Evolutionary conservation across 2,113 vertebrate genomes (phyloP).

Genomic region (Hiodon alosoides): DNA sequence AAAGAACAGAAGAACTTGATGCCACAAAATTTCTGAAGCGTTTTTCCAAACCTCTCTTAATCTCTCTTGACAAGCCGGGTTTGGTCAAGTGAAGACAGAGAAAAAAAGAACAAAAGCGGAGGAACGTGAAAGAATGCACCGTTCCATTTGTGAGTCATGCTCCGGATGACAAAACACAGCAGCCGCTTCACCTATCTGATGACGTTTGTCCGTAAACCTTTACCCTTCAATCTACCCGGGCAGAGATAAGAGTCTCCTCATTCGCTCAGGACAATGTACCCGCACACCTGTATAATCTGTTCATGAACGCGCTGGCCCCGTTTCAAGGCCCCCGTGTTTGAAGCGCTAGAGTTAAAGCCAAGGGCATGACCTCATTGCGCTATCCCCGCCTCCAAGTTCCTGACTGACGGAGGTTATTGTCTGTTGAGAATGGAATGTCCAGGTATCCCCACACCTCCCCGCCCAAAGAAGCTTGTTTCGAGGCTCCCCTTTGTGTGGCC

Average conservation of each 20-base stretch:
- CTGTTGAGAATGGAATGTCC: no score
- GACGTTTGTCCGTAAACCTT: neutral
- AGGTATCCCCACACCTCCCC: no score
- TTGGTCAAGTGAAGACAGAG: slow-evolving; percentile 7
- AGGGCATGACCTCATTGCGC: neutral
- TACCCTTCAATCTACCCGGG: neutral
- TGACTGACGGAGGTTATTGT: no score
- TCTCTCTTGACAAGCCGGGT: slow-evolving; percentile 22
- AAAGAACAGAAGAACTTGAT: slow-evolving; percentile 23
- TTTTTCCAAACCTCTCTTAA: slow-evolving; percentile 24
- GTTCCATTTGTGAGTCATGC: neutral
- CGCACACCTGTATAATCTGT: neutral
- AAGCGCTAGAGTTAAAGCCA: neutral
- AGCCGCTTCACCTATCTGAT: neutral
- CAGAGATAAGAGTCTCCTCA: neutral
- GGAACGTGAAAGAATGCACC: neutral
- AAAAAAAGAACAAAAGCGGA: no score
- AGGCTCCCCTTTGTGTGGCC: neutral
- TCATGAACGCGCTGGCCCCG: neutral
- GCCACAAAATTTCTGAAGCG: slow-evolving; percentile 22
- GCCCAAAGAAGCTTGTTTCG: no score
- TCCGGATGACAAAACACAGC: neutral
- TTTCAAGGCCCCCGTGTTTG: neutral
- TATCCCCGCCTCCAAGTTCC: neutral
- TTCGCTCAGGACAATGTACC: neutral